Base-by-base conservation (phyloP, 2,113 vertebrate species). In the Leuciscus idus region DNA sequence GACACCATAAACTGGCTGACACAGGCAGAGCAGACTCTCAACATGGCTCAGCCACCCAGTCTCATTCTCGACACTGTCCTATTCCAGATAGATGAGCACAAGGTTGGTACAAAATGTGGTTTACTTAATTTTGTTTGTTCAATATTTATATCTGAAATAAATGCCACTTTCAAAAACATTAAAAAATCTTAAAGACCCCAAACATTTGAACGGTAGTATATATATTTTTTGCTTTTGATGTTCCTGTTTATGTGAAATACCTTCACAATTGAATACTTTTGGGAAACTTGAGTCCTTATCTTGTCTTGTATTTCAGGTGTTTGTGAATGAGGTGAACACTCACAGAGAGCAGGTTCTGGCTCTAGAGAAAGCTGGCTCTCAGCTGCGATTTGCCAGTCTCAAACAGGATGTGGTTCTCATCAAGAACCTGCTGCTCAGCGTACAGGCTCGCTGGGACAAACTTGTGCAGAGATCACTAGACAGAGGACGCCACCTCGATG, bases 1-100 rank as follows among this genome's bases (percentile, higher is more conserved):
- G 98, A 99, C 90, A 99, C 98, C 92, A 99, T 99, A 93, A 99
- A 98, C 95, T 99, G 98, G 98, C 95, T 99, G 88, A 99, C 98
- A 0, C 94, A 98, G 81, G 97, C 97, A 0, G 98, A 99, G 83
- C 98, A 99, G 93, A 97, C 95, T 79, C 93, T 99, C 89, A 99
- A 99, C 93, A 92, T 98, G 10, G 96, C 96, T 0, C 95, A 97
- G 23, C 92, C 97, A 0, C 95, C 98, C 62, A 99, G 98, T 93
- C 96, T 99, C 86, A 97, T 99, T 68, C 94, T 99, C 26, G 95
- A 95, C 73, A 96, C 97, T 0, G 97, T 99, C 62, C 95, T 99
- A 83, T 97, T 97, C 75, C 98, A 99, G 93, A 98, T 99, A 1
- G 98, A 99, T 0, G 98, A 99, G 79, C 98, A 99, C 93, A 99